Conservation (phyloP, 2,113 vertebrate species). For the Periophthalmodon schlosseri region DNA sequence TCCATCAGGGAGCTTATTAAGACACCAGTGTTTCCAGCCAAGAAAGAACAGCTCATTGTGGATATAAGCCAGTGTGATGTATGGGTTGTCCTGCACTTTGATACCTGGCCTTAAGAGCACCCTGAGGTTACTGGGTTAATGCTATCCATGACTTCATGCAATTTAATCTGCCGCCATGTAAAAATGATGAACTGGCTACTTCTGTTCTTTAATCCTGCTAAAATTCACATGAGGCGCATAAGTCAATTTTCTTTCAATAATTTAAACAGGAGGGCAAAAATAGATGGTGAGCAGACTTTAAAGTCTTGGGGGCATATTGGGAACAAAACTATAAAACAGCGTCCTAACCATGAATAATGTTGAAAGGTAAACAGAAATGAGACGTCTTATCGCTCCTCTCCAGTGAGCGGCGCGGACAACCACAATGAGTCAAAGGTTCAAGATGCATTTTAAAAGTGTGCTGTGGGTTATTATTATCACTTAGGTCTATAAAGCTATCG, state of each 20-base stretch:
- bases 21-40: constrained; percentile 39
- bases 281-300: constrained; percentile 4
- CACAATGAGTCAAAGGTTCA: constrained; percentile 56
- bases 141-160: constrained; percentile 1
- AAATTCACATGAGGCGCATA: constrained; percentile 1
- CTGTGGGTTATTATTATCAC: constrained; percentile 52
- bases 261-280: constrained; percentile 20
- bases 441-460: constrained; percentile 55
- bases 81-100: constrained; percentile 1
- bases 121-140: constrained; percentile 26
- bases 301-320: constrained; percentile 26
- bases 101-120: neutral
- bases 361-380: constrained; percentile 61
- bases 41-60: constrained; percentile 30
- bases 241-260: neutral
- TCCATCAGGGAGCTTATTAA: constrained; percentile 58
- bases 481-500: constrained; percentile 51
- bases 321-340: constrained; percentile 55
- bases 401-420: constrained; percentile 29
- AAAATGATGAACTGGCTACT: constrained; percentile 15
- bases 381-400: constrained; percentile 55
- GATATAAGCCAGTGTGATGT: constrained; percentile 36
- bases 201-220: constrained; percentile 13
- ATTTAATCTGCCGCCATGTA: constrained; percentile 9
- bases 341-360: constrained; percentile 51